Evolutionary conservation across 92 coral and sea anemone genomes (phyloP).

Genomic region (Chrysogorgia sp.): DNA sequence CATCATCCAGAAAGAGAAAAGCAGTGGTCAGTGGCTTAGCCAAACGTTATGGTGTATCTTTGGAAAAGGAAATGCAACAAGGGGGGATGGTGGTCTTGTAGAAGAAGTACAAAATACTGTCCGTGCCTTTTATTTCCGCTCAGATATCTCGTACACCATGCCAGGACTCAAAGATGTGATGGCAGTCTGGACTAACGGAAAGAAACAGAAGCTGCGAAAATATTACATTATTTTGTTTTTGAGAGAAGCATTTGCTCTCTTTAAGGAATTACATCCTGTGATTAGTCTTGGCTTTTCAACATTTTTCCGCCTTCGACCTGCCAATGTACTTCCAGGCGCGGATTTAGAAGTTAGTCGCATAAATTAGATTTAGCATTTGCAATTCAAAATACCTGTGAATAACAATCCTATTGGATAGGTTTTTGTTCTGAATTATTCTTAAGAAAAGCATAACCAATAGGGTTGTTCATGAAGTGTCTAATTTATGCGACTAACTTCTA

Average conservation of each 20-base stretch:
- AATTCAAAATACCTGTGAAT: no score
- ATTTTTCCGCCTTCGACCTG: constrained; percentile 46
- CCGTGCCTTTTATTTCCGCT: constrained; percentile 38
- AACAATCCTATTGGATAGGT: no score
- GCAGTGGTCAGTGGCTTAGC: constrained; percentile 54
- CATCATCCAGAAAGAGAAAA: constrained; percentile 51
- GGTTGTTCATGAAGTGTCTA: no score
- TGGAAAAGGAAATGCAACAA: constrained; percentile 41
- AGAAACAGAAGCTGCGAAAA: constrained; percentile 42
- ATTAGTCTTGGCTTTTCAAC: constrained; percentile 49
- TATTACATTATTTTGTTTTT: constrained; percentile 56
- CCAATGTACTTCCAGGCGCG: constrained; percentile 54
- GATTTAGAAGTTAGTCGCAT: no score
- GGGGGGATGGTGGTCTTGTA: constrained; percentile 27
- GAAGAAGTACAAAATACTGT: constrained; percentile 42
- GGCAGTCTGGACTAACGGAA: constrained; percentile 54
- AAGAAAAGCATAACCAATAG: no score
- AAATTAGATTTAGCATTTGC: no score
- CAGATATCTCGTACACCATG: constrained; percentile 43
- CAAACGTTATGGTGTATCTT: constrained; percentile 41
- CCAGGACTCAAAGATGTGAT: constrained; percentile 56
- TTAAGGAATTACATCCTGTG: constrained; percentile 39
- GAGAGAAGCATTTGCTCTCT: constrained; percentile 50
- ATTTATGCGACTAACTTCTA: no score
- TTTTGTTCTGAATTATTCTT: no score